These are phyloP conservation scores for Oophaga pumilio DNA, from an alignment of 2,113 vertebrate genomes.

Conservation along the genomic window DNA sequence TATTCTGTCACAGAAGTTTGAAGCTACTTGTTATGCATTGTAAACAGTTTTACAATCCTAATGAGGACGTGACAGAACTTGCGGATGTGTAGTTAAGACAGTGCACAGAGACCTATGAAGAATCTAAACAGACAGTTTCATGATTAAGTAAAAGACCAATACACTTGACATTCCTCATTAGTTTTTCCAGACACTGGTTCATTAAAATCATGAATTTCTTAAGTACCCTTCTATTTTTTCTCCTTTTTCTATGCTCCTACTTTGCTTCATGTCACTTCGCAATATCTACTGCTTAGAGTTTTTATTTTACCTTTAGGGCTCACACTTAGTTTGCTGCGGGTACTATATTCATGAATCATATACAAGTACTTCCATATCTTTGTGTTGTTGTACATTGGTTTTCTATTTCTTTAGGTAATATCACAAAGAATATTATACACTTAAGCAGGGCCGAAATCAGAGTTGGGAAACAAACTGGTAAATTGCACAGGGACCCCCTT, in stretches of 20 bases:
- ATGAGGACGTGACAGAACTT: slow-evolving; percentile 22
- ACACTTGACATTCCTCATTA: slow-evolving; percentile 1
- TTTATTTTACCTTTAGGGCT: neutral
- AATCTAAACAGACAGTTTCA: neutral
- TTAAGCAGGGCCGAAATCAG: too few relatives aligned
- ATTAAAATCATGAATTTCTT: slow-evolving; percentile 28
- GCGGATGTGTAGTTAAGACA: neutral
- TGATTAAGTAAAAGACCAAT: slow-evolving; percentile 11
- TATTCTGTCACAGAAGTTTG: neutral
- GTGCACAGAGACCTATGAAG: neutral
- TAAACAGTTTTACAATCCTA: neutral
- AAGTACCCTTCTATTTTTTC: neutral
- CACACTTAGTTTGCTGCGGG: too few relatives aligned
- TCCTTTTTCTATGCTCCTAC: neutral
- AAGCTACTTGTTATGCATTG: slow-evolving; percentile 19
- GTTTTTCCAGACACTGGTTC: slow-evolving; percentile 1
- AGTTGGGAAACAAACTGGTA: too few relatives aligned
- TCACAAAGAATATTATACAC: too few relatives aligned
- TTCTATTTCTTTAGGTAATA: too few relatives aligned
- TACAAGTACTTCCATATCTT: too few relatives aligned
- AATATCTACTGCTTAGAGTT: neutral
- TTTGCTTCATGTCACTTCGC: neutral
- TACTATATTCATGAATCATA: too few relatives aligned
- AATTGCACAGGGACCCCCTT: too few relatives aligned
- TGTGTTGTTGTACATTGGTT: too few relatives aligned